Conservation (phyloP, 2,888 invertebrate species). For the Eucriotettix oculatus region DNA sequence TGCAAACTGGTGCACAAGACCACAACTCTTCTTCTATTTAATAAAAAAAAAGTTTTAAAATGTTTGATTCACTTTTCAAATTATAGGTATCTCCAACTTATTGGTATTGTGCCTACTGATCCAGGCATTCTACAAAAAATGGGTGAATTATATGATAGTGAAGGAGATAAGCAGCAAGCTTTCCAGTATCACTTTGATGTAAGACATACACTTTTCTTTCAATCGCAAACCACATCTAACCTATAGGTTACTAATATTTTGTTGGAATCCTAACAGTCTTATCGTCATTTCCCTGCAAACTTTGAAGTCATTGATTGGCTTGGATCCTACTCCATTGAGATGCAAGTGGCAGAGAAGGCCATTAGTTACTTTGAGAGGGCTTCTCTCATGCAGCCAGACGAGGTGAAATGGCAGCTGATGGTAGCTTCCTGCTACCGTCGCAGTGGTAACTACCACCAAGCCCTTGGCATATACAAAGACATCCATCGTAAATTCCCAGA, state of each 20-base stretch:
- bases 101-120: conserved; percentile 75
- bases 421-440: conserved; percentile 71
- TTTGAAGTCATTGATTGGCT: conserved; percentile 72
- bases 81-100: conserved; percentile 51
- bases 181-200: conserved; percentile 70
- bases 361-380: conserved; percentile 67
- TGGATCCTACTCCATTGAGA: conserved; percentile 75
- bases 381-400: conserved; percentile 55
- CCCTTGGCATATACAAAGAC: conserved; percentile 64
- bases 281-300: conserved; percentile 52
- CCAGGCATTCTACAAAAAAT: conserved; percentile 76
- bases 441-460: conserved; percentile 70
- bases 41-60: too few species aligned
- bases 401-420: conserved; percentile 72
- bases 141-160: conserved; percentile 75
- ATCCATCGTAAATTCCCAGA: conserved; percentile 85
- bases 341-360: conserved; percentile 79
- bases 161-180: conserved; percentile 83
- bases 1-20: too few species aligned
- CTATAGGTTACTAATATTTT: conserved; percentile 9
- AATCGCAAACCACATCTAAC: not conserved
- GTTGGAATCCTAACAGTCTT: conserved; percentile 32
- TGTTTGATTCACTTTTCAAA: not conserved
- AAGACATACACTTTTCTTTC: conserved; percentile 19
- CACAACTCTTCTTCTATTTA: too few species aligned